Conservation (phyloP, 1,140 invertebrate species). For the Mercenaria mercenaria region DNA sequence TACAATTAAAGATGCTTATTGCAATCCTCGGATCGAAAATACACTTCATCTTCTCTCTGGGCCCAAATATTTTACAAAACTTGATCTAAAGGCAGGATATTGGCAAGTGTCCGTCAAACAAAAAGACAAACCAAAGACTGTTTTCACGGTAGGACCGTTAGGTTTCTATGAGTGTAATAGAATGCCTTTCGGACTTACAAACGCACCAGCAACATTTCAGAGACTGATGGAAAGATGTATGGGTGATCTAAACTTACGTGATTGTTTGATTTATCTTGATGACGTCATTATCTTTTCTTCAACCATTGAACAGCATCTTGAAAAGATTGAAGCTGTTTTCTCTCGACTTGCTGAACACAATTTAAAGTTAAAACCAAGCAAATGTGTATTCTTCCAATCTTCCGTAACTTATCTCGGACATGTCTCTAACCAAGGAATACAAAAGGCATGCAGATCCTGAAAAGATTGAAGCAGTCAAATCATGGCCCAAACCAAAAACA, state of each 20-base stretch:
- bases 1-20: conserved; percentile 31
- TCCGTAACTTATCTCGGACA: not conserved
- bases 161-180: conserved; percentile 37
- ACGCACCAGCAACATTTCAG: conserved; percentile 24
- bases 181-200: conserved; percentile 17
- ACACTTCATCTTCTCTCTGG: not conserved
- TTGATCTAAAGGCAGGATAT: not conserved
- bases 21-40: not conserved
- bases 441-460: conserved; percentile 9
- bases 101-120: conserved; percentile 31
- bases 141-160: not conserved
- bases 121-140: conserved; percentile 44
- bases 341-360: not conserved
- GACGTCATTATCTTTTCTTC: conserved; percentile 24
- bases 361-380: conserved; percentile 24
- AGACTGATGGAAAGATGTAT: conserved; percentile 35
- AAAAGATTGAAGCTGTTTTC: not conserved
- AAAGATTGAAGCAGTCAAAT: not conserved
- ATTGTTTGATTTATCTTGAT: conserved; percentile 43
- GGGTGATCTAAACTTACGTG: not conserved
- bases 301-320: not conserved
- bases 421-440: not conserved
- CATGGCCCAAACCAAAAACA: conserved; percentile 7
- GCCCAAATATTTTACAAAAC: conserved; percentile 4
- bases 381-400: conserved; percentile 24